Evolutionary conservation across 2,797 vertebrate genomes (phyloP).

Genomic region (Sternarchorhynchus goeldii): DNA sequence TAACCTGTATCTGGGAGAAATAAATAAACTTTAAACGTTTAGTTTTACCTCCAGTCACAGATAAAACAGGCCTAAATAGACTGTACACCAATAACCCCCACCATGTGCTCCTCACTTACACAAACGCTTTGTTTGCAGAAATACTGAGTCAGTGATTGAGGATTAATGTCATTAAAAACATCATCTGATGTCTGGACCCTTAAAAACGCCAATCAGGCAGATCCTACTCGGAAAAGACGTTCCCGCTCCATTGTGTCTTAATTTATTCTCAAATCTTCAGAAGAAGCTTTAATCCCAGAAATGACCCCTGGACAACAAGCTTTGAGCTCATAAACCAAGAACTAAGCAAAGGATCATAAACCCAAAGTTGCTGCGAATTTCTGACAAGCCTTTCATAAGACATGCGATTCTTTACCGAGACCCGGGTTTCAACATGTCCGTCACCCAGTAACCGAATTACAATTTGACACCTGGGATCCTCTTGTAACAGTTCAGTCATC

Average conservation of each 20-base stretch:
- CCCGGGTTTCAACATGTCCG: neutral
- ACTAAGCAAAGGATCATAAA: conserved; percentile 64
- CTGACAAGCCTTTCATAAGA: conserved; percentile 21
- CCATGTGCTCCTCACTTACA: no score
- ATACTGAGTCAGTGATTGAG: conserved; percentile 23
- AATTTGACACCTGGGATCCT: no score
- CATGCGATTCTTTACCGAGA: neutral
- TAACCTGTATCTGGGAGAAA: no score
- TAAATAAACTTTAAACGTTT: no score
- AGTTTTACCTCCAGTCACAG: no score
- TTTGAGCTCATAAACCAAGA: conserved; percentile 62
- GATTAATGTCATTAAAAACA: conserved; percentile 18
- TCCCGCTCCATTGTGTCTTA: conserved; percentile 53
- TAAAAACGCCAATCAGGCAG: conserved; percentile 31
- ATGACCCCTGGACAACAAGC: conserved; percentile 51
- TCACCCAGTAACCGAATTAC: no score
- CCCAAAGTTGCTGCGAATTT: conserved; percentile 47
- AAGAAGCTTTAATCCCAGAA: conserved; percentile 63
- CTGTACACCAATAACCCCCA: no score
- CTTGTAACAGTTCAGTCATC: no score
- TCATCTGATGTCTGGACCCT: conserved; percentile 45
- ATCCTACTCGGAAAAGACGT: conserved; percentile 49
- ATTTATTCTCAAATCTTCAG: conserved; percentile 64
- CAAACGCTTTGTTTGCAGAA: no score
- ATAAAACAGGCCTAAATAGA: no score